phyloP scores from a whole-genome alignment of 2,113 vertebrate species.

The Beaufortia kweichowensis region DNA sequence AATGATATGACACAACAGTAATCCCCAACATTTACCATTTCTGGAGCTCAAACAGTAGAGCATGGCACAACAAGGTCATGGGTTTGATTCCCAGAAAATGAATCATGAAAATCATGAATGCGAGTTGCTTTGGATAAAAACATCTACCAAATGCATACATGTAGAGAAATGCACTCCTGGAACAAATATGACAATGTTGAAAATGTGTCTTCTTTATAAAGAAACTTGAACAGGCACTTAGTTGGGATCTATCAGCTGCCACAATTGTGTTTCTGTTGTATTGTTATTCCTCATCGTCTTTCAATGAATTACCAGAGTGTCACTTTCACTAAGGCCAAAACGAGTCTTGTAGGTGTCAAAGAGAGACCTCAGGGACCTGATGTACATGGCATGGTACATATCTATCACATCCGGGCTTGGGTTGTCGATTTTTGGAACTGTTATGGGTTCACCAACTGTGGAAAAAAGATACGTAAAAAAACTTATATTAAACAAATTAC shows the following conservation, averaged over 20 bases:
- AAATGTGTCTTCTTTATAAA: background rate
- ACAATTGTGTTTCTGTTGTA: background rate
- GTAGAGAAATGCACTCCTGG: background rate
- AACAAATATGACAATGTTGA: background rate
- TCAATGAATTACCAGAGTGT: constrained; percentile 85
- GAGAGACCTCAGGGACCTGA: constrained; percentile 83
- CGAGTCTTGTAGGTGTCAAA: constrained; percentile 91
- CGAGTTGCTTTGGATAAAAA: too few relatives aligned
- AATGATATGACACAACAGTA: background rate
- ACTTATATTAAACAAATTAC: constrained; percentile 3
- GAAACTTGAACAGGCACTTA: constrained; percentile 15
- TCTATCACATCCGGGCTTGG: constrained; percentile 84
- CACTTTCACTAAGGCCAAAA: constrained; percentile 84
- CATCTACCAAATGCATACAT: too few relatives aligned
- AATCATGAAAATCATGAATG: too few relatives aligned
- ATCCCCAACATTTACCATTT: background rate
- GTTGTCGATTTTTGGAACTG: constrained; percentile 85
- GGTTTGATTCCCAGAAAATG: too few relatives aligned
- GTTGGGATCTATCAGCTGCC: background rate
- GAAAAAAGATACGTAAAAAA: constrained; percentile 32
- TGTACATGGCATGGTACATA: constrained; percentile 88
- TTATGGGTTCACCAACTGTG: constrained; percentile 94
- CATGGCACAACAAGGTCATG: too few relatives aligned
- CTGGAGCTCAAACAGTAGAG: background rate
- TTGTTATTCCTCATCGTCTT: background rate